phyloP scores from a whole-genome alignment of 2,113 vertebrate genomes.

The Pandion haliaetus region DNA sequence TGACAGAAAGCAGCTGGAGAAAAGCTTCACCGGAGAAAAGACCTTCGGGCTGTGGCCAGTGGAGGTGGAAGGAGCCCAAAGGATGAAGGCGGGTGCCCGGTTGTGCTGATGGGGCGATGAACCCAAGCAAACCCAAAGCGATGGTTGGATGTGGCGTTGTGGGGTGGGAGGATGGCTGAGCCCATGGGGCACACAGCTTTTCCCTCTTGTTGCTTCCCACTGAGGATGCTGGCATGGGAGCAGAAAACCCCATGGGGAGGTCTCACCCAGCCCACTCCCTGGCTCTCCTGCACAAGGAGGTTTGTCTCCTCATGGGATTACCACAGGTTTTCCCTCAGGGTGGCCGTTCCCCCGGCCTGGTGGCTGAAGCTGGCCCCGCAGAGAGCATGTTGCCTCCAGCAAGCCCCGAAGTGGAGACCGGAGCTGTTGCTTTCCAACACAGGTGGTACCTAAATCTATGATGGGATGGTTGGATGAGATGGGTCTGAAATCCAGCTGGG shows the following conservation, averaged over 20 bases:
- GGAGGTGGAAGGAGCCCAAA: background rate
- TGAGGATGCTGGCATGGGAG: background rate
- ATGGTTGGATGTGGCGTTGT: rapidly evolving
- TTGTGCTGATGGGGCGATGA: background rate
- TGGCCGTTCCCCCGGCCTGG: rapidly evolving
- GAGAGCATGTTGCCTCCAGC: background rate
- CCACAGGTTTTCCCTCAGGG: background rate
- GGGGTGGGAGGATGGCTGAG: background rate
- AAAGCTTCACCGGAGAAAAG: background rate
- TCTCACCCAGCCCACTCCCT: rapidly evolving
- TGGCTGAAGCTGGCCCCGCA: rapidly evolving
- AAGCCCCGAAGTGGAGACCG: rapidly evolving
- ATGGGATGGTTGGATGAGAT: background rate
- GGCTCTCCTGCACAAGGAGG: background rate
- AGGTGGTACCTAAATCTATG: background rate
- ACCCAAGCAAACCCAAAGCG: rapidly evolving
- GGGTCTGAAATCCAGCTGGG: background rate
- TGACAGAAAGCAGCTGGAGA: background rate
- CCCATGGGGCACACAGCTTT: background rate
- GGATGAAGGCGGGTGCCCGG: rapidly evolving
- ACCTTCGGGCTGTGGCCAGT: rapidly evolving
- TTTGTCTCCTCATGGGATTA: background rate
- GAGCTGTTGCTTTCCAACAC: background rate
- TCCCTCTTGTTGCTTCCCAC: background rate
- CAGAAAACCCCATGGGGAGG: background rate